Conservation (phyloP, 2,797 vertebrate genomes). For the Enteromius thamalakanensis region DNA sequence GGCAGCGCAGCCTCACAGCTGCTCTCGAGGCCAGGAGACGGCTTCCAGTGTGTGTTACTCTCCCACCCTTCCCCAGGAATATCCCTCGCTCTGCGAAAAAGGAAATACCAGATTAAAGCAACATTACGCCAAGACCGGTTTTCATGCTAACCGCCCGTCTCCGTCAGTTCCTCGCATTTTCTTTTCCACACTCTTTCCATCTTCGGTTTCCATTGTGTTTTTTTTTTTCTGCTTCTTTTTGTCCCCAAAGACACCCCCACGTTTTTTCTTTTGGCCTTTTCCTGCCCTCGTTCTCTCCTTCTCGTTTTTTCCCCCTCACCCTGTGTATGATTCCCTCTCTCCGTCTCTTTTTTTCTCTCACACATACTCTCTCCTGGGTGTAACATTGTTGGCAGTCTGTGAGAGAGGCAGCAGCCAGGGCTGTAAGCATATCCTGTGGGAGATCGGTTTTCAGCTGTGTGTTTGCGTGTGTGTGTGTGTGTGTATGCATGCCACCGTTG, state of each 20-base stretch:
- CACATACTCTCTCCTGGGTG: conserved; percentile 57
- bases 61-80: conserved; percentile 54
- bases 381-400: conserved; percentile 62
- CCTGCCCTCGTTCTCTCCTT: conserved; percentile 2
- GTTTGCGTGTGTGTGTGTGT: conserved; percentile 52
- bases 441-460: conserved; percentile 61
- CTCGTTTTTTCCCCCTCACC: conserved; percentile 34
- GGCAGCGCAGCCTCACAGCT: conserved; percentile 31
- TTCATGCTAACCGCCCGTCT: conserved; percentile 29
- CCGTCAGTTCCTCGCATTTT: conserved; percentile 31
- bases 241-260: conserved; percentile 42
- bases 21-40: conserved; percentile 29
- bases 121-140: conserved; percentile 47
- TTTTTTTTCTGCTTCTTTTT: neutral
- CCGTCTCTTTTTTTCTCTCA: conserved; percentile 14
- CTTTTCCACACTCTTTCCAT: conserved; percentile 40
- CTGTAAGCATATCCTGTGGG: conserved; percentile 63
- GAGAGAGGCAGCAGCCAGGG: conserved; percentile 59
- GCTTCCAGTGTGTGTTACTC: conserved; percentile 27
- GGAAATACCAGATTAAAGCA: conserved; percentile 62
- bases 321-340: conserved; percentile 44
- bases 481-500: conserved; percentile 47
- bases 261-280: conserved; percentile 19
- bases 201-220: conserved; percentile 24
- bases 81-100: conserved; percentile 43